phyloP scores from a whole-genome alignment of 2,113 vertebrate genomes.

The Mirounga angustirostris region DNA sequence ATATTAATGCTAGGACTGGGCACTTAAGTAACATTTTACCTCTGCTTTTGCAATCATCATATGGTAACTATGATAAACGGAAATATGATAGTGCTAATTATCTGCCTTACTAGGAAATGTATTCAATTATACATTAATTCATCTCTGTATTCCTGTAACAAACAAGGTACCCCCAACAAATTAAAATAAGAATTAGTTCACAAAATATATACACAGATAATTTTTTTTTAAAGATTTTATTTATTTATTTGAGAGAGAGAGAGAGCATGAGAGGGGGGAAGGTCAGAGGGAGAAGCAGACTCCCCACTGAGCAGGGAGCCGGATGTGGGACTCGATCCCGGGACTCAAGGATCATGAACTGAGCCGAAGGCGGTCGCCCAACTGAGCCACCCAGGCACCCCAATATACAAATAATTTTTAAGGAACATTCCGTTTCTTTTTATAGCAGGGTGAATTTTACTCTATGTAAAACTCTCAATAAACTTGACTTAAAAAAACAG shows the following conservation, averaged over 20 bases:
- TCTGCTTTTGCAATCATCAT: conserved; percentile 44
- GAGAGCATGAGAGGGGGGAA: no score
- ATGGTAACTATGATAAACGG: conserved; percentile 20
- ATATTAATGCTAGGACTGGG: not conserved
- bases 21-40: conserved; percentile 23
- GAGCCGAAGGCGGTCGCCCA: no score
- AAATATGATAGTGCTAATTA: conserved; percentile 29
- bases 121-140: conserved; percentile 45
- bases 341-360: no score
- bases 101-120: conserved; percentile 43
- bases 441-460: conserved; percentile 43
- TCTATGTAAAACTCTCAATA: conserved; percentile 46
- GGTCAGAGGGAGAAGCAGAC: no score
- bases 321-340: no score
- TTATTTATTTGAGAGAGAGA: no score
- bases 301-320: no score
- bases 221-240: not conserved
- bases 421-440: conserved; percentile 32
- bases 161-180: not conserved
- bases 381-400: no score
- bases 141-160: conserved; percentile 41
- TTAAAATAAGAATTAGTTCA: conserved; percentile 55
- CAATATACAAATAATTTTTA: not conserved
- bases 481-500: not conserved
- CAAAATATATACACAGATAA: not conserved